These are phyloP conservation scores for Drosophila anomalipes DNA, from an alignment of 2,888 invertebrate genomes.

Conservation along the genomic window DNA sequence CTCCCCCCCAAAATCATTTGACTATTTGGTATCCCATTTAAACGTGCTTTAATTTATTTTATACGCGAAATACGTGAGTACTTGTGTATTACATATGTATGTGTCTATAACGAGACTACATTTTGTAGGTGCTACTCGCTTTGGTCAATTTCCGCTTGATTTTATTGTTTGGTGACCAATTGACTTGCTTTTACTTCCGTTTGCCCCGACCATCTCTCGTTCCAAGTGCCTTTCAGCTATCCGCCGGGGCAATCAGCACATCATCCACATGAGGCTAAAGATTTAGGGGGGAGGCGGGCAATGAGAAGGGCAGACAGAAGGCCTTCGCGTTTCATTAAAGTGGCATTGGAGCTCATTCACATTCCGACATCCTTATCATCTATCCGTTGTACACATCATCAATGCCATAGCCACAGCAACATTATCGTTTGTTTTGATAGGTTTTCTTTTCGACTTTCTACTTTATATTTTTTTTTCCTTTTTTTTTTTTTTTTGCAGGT, in stretches of 20 bases:
- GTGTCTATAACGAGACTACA: constrained; percentile 1
- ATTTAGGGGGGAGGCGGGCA: neutral
- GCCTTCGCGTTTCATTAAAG: constrained; percentile 60
- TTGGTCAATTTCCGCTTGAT: constrained; percentile 56
- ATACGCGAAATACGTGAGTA: constrained; percentile 1
- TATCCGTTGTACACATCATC: constrained; percentile 59
- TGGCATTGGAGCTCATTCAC: constrained; percentile 48
- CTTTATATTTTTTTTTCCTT: neutral
- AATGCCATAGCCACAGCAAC: constrained; percentile 45
- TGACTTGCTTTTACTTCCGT: constrained; percentile 46
- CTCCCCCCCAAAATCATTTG: constrained; percentile 10
- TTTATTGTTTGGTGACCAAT: constrained; percentile 76
- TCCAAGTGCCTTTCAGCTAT: constrained; percentile 16
- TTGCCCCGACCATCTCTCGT: neutral
- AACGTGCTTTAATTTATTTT: constrained; percentile 68
- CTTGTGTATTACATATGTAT: neutral
- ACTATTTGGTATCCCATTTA: constrained; percentile 37
- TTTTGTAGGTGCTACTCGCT: constrained; percentile 19
- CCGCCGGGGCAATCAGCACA: constrained; percentile 68
- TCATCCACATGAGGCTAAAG: constrained; percentile 37
- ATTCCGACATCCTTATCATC: constrained; percentile 68
- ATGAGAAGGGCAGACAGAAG: constrained; percentile 3
- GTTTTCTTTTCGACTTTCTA: constrained; percentile 34
- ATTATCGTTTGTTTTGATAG: constrained; percentile 78
- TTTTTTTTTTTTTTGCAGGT: constrained; percentile 8